Evolutionary conservation across 2,113 vertebrate genomes (phyloP).

Genomic region (Lontra canadensis): DNA sequence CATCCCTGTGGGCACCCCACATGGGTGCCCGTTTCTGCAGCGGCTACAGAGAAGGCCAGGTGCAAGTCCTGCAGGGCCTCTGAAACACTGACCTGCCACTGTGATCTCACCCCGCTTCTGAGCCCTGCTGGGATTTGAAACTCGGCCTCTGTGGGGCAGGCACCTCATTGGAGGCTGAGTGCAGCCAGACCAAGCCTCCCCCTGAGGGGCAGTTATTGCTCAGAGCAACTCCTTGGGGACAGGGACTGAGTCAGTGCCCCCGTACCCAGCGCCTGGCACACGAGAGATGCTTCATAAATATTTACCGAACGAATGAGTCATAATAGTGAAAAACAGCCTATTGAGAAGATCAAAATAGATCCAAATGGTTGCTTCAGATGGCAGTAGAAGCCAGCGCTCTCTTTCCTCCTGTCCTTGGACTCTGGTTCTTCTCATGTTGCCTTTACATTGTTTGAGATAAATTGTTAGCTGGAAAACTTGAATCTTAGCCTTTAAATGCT

Average conservation of each 20-base stretch:
- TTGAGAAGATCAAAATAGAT: not conserved
- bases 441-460: conserved; percentile 39
- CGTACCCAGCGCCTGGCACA: not conserved
- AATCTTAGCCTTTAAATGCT: not conserved
- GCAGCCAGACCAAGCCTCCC: not conserved
- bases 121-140: not conserved
- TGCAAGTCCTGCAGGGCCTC: not conserved
- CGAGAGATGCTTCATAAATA: not conserved
- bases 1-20: not conserved
- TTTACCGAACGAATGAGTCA: not conserved
- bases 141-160: not conserved
- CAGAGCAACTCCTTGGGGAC: not conserved
- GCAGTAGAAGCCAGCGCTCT: not conserved
- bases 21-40: not conserved
- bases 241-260: not conserved
- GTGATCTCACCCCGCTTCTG: not conserved
- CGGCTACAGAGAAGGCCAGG: not conserved
- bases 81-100: not conserved
- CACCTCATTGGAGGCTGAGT: not conserved
- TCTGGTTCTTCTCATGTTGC: conserved; percentile 5
- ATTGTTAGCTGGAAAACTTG: conserved; percentile 42
- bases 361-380: not conserved
- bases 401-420: not conserved
- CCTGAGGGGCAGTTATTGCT: fast-evolving
- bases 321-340: not conserved